A percentile compares a stretch with the other conserved stretches of the same genome.
These are phyloP conservation scores for Leptinotarsa undecemlineata DNA, from an alignment of 1,140 invertebrate species.

Conservation along the genomic window DNA sequence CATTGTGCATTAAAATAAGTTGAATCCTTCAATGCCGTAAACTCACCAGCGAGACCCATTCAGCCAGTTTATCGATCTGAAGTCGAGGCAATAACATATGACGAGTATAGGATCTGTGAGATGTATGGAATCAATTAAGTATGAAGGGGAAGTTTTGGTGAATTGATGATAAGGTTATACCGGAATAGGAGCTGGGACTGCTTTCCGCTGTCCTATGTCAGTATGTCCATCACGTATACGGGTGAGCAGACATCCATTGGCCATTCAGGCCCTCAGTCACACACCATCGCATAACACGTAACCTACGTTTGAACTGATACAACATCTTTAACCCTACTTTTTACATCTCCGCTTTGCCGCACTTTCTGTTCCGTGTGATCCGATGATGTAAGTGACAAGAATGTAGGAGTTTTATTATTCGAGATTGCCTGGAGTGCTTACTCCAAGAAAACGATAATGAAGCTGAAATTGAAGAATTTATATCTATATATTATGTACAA, in stretches of 20 bases:
- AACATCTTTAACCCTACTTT: conserved; percentile 36
- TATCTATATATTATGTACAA: background rate
- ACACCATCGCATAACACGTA: conserved; percentile 31
- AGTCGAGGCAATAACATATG: conserved; percentile 21
- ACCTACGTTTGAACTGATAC: conserved; percentile 46
- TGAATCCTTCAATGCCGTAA: no score
- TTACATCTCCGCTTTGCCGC: background rate
- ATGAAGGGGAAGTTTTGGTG: conserved; percentile 35
- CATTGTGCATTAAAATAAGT: no score
- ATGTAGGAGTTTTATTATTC: no score
- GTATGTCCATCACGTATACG: conserved; percentile 49
- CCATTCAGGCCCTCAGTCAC: conserved; percentile 25
- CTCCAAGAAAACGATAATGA: no score
- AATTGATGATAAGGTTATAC: conserved; percentile 39
- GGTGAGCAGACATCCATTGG: conserved; percentile 37
- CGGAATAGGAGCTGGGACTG: conserved; percentile 32
- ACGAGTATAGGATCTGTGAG: conserved; percentile 29
- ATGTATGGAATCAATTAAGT: conserved; percentile 42
- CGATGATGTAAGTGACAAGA: no score
- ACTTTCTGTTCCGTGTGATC: background rate
- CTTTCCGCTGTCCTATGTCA: conserved; percentile 38
- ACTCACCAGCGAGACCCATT: no score
- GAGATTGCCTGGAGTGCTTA: no score
- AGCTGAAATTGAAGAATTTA: background rate
- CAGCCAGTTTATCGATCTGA: no score